Base-by-base conservation (phyloP, 2,888 invertebrate genomes). In the Campoplex nolae region DNA sequence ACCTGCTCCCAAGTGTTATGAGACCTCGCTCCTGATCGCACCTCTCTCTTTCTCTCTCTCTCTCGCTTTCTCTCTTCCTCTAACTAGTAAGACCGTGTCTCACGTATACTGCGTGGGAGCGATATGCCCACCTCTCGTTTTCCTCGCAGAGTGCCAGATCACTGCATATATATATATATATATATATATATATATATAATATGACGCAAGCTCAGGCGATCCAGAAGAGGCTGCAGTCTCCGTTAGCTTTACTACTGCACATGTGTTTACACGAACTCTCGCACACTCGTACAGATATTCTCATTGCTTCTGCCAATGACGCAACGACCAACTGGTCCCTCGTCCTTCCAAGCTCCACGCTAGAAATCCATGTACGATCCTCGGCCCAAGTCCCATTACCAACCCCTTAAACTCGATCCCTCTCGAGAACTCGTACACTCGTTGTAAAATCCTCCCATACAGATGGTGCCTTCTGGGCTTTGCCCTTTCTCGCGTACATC, bases 1-100 rank as follows among this genome's bases (percentile, higher is more conserved):
- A 93, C 92, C 93, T 93, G 93, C 89, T 92, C 89, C 91, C 91
- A 92, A 93, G 91, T 92, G 92, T 93, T 92, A 93, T 92, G 92
- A 92, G 92, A 92, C 90, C 91, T 90, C 84, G 73, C 84, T 68
- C 73, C 77, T 77, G 81, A 86, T 88, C 88, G 88, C 88, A 83
- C 84, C 78, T 83, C 79, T 82, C 75, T 77, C 58, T 28, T 9
- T 58, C 28, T 58, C 56, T 58, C 56, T 58, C 28, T 9, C 28
- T 23, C 48, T 48, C 45, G 9, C 45, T 81, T 58, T 83, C 79
- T 82, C 75, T 77, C 58, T 11, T 9, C 28, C 28, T 58, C 70
- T 51, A 51, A 65, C 78, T 74, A 74, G 77, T 62, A 54, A 62
- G 32, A 32, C 85, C 58, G 28, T 81, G 82, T 70, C 84, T 45